Evolutionary conservation across 2,888 invertebrate genomes (phyloP).

Genomic region (Brachynemurus nebulosus): DNA sequence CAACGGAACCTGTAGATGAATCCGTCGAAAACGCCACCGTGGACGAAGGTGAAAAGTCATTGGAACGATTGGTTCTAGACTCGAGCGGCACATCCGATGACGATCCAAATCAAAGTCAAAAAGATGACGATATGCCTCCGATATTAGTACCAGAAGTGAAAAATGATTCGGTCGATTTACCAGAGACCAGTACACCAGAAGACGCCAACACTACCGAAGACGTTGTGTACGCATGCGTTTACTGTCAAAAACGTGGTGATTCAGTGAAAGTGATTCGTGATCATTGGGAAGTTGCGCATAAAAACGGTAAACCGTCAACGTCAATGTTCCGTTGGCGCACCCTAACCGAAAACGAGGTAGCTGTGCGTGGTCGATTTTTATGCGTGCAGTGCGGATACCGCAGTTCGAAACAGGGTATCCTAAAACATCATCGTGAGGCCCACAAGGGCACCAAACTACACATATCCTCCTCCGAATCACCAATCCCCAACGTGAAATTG

Average conservation of each 20-base stretch:
- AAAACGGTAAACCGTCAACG: slow-evolving; percentile 10
- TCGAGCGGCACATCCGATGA: neutral
- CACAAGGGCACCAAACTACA: slow-evolving; percentile 25
- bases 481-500: slow-evolving; percentile 1
- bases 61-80: neutral
- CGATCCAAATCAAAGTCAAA: neutral
- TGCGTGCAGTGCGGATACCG: slow-evolving; percentile 25
- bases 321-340: neutral
- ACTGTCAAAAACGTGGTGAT: slow-evolving; percentile 19
- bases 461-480: slow-evolving; percentile 14
- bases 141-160: slow-evolving; percentile 10
- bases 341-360: neutral
- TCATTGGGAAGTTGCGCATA: slow-evolving; percentile 20
- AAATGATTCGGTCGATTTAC: slow-evolving; percentile 15
- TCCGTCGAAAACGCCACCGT: no score
- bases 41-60: neutral
- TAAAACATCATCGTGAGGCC: slow-evolving; percentile 25
- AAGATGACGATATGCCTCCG: no score
- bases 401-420: slow-evolving; percentile 25
- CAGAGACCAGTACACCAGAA: no score
- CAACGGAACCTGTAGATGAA: no score
- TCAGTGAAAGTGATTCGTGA: slow-evolving; percentile 14
- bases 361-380: slow-evolving; percentile 10
- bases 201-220: slow-evolving; percentile 15
- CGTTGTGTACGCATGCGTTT: slow-evolving; percentile 16